Conservation (phyloP, 2,113 vertebrate species). For the Mola mola region DNA sequence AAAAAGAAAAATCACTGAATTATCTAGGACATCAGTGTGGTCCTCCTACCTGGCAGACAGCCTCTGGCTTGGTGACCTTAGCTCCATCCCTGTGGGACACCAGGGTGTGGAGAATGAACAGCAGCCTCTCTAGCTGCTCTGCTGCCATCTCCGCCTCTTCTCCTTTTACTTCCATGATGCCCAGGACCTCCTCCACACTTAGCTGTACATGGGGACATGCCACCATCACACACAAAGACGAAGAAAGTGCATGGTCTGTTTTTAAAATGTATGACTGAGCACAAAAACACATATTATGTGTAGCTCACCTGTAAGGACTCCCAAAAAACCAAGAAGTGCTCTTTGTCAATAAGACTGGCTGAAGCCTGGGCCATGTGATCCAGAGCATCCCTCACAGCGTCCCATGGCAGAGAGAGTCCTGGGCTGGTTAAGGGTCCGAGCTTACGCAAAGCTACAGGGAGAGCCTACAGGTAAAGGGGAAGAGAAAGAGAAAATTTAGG, state of each 20-base stretch:
- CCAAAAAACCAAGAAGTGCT: slow-evolving; percentile 89
- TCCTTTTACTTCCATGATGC: slow-evolving; percentile 37
- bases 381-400: slow-evolving; percentile 84
- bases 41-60: slow-evolving; percentile 84
- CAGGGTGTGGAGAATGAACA: slow-evolving; percentile 86
- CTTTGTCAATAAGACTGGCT: slow-evolving; percentile 81
- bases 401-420: slow-evolving; percentile 84
- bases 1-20: not conserved
- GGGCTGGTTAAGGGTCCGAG: slow-evolving; percentile 85
- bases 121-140: slow-evolving; percentile 88
- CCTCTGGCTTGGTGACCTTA: slow-evolving; percentile 86
- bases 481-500: not conserved
- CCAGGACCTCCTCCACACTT: slow-evolving; percentile 57
- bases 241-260: slow-evolving; percentile 35
- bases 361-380: slow-evolving; percentile 86
- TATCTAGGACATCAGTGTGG: not conserved
- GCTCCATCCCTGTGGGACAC: slow-evolving; percentile 84
- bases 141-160: slow-evolving; percentile 63
- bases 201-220: slow-evolving; percentile 34
- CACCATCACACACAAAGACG: not conserved
- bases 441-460: slow-evolving; percentile 87
- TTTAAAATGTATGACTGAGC: not conserved
- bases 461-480: slow-evolving; percentile 72
- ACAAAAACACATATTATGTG: not conserved
- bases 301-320: slow-evolving; percentile 84